Evolutionary conservation across 2,113 vertebrate species (phyloP), one percentile per base, ranked within the genome.

Genomic region (Nasalis larvatus): DNA sequence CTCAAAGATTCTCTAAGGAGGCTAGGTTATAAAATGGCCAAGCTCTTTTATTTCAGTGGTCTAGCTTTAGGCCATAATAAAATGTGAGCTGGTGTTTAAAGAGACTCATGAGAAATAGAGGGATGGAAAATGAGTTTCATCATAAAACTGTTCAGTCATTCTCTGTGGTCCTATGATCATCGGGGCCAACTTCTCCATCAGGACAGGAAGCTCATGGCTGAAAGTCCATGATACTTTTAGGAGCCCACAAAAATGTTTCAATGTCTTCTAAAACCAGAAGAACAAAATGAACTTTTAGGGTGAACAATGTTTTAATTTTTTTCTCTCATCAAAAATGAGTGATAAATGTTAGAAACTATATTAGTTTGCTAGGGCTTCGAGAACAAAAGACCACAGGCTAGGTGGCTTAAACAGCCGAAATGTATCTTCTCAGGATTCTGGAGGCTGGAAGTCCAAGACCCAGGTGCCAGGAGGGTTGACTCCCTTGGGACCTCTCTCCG

Each of bases 151-250:
- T 4, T 35, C 13, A 2, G 47, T 5, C 7, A 10, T 32, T 27
- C 42, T 42, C n/a, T 1, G 9, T 0, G 54, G 8, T 1, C 4
- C 56, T 8, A 4, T 4, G 49, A 13, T 3, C 1, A 1, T 5
- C 0, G 7, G 9, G 52, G 30, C 35, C 0, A 5, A 20, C 23
- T 17, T 21, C 12, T 14, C 74, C 40, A 1, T 21, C 42, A 63
- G 30, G 35, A 4, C 1, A 11, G 21, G 35, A 21, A 13, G 8
- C 10, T 12, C 6, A 1, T 12, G 37, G 27, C 16, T 42, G 27
- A 17, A 42, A 47, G n/a, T 9, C 18, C 52, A 2, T 4, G 0
- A 0, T 4, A 16, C 68, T 77, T 60, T 13, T 25, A 58, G 45
- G 25, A 25, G 1, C 49, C 12, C 27, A 5, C 14, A 21, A 3